Evolutionary conservation across 1,140 invertebrate genomes (phyloP), one percentile per base, ranked within the genome.

Genomic region (Tetramorium alpestre): DNA sequence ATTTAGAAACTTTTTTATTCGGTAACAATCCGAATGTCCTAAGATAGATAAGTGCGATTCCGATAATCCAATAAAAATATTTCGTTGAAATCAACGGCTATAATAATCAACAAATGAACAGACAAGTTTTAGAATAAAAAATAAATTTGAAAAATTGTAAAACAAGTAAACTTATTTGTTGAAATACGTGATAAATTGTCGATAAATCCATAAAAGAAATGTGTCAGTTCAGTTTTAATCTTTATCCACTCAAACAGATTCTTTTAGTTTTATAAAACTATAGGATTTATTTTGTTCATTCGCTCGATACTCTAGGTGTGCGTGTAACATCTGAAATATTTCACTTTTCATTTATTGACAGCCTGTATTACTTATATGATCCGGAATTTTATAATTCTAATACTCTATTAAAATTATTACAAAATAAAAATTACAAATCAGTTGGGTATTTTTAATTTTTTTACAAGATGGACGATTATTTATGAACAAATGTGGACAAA

Each of bases 221-320:
- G 18, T 80, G 28, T 67, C 44, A 33, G 65, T 78, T 51, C 58
- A 80, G 25, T 47, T 80, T 80, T 80, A 69, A 80, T n/a, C 77
- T 80, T 80, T 80, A 80, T 67, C n/a, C 22, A n/a, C 2, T 1
- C 47, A 64, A 64, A 65, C 18, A 67, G 13, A 69, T 13, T 33
- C 22, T 69, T 41, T 80, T 38, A 51, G 18, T 67, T 69, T 41
- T 25, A 80, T 58, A 22, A 67, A 80, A 8, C 62, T 56, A 69
- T 56, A 41, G 47, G 47, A 80, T 80, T 54, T 67, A 69, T 54
- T 67, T 80, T 80, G 7, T 18, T 41, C 44, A 4, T 56, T 80
- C n/a, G 5, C 47, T 47, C 41, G 18, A 33, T 8, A 18, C 28
- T 49, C 5, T n/a, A 25, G 5, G 7, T 69, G 64, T 13, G 33